Conservation (phyloP, 2,797 vertebrate genomes). For the Epinephelus coioides region DNA sequence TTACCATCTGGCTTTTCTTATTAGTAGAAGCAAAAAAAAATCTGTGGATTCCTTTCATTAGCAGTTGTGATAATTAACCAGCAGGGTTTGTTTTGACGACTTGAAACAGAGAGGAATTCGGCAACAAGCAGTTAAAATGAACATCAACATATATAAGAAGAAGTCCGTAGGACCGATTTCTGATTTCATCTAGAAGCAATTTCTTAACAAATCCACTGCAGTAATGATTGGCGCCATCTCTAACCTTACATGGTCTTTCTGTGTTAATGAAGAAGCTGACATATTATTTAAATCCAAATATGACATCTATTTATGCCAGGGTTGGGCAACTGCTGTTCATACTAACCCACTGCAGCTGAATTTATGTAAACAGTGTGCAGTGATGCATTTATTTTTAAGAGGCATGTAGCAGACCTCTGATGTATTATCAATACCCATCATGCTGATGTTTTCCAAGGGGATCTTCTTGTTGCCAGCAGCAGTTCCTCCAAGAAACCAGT, state of each 20-base stretch:
- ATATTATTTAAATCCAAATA: not conserved
- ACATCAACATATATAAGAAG: not conserved
- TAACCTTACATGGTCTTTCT: not conserved
- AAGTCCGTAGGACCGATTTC: not conserved
- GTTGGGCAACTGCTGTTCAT: not conserved
- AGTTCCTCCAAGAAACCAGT: conserved; percentile 7
- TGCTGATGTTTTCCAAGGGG: conserved; percentile 7
- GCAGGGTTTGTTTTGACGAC: not conserved
- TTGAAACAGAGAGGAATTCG: not conserved
- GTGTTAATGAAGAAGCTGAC: not conserved
- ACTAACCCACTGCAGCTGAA: no score
- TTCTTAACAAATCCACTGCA: not conserved
- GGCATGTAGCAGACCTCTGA: not conserved
- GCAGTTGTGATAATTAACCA: not conserved
- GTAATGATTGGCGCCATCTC: not conserved
- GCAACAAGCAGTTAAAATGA: not conserved
- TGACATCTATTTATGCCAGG: not conserved
- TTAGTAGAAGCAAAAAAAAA: not conserved
- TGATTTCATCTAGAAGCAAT: not conserved
- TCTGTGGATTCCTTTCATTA: not conserved
- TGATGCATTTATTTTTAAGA: not conserved
- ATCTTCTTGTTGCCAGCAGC: conserved; percentile 23
- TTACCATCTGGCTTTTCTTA: not conserved
- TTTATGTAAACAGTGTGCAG: not conserved
- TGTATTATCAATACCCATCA: conserved; percentile 23